phyloP scores from a whole-genome alignment of 2,888 invertebrate genomes.

The Periphyllus acericola region DNA sequence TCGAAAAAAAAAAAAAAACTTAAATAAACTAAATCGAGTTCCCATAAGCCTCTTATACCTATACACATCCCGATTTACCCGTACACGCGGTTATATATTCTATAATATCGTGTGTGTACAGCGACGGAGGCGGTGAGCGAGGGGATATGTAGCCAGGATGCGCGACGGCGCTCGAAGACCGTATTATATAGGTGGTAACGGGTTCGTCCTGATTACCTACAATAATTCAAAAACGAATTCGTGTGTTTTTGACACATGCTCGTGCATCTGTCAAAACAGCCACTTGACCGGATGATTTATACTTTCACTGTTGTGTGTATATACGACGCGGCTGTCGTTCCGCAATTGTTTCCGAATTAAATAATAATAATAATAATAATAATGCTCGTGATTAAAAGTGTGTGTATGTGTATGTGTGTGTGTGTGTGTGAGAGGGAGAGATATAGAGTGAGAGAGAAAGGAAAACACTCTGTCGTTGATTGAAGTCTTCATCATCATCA shows the following conservation, averaged over 20 bases:
- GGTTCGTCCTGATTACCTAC: slow-evolving; percentile 30
- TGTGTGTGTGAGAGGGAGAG: background rate
- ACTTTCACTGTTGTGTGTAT: slow-evolving; percentile 36
- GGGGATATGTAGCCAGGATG: background rate
- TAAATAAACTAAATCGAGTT: too few species aligned
- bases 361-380: slow-evolving; percentile 40
- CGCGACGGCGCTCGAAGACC: background rate
- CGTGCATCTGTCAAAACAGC: slow-evolving; percentile 59
- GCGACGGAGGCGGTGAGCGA: background rate
- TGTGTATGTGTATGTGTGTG: too few species aligned
- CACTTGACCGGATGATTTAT: slow-evolving; percentile 61
- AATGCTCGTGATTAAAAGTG: slow-evolving; percentile 54
- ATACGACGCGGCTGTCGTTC: slow-evolving; percentile 4
- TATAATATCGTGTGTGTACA: background rate
- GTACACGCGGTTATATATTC: background rate
- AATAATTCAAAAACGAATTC: slow-evolving; percentile 53
- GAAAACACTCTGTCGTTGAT: slow-evolving; percentile 43
- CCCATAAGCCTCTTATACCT: too few species aligned
- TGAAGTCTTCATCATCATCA: slow-evolving; percentile 57
- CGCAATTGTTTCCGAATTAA: slow-evolving; percentile 59
- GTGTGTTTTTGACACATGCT: slow-evolving; percentile 58
- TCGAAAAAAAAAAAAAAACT: too few species aligned
- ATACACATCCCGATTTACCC: too few species aligned
- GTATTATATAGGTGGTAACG: slow-evolving; percentile 16
- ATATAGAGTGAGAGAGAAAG: background rate